Percentiles rank a stretch among this genome's conserved stretches.
Evolutionary conservation across 2,888 invertebrate genomes (phyloP).

Genomic region (Drosophila yooni): DNA sequence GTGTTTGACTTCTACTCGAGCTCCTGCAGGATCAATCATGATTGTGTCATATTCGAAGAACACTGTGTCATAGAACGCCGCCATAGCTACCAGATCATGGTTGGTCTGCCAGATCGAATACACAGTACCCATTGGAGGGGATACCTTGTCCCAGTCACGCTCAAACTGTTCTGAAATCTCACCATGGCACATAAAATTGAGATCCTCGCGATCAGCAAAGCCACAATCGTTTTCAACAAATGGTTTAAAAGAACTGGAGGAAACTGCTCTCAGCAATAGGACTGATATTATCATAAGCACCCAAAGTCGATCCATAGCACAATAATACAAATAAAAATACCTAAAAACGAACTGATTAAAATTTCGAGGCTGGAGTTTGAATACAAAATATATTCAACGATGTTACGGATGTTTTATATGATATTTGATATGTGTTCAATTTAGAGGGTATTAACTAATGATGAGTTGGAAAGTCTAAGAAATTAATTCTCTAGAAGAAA

Average conservation of each 20-base stretch:
- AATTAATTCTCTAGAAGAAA: not conserved
- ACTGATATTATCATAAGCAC: not conserved
- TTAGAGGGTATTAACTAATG: not conserved
- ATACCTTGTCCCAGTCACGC: not conserved
- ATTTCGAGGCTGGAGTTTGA: not conserved
- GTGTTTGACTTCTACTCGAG: not conserved
- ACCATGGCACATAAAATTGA: not conserved
- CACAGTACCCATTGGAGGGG: not conserved
- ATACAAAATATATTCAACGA: not conserved
- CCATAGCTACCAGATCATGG: not conserved
- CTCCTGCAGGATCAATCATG: slow-evolving; percentile 2
- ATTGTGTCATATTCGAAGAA: not conserved
- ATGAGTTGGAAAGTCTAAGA: not conserved
- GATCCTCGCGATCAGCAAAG: slow-evolving; percentile 5
- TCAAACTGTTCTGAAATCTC: not conserved
- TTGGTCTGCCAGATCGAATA: slow-evolving; percentile 5
- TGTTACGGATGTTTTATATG: not conserved
- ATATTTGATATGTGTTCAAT: not conserved
- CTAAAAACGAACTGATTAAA: not conserved
- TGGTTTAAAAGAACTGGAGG: not conserved
- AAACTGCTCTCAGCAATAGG: not conserved
- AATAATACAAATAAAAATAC: not conserved
- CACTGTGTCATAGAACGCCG: not conserved
- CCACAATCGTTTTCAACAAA: slow-evolving; percentile 5
- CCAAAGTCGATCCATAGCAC: not conserved